These are phyloP conservation scores for Calosoma granatense DNA, from an alignment of 1,140 invertebrate genomes.

Conservation along the genomic window DNA sequence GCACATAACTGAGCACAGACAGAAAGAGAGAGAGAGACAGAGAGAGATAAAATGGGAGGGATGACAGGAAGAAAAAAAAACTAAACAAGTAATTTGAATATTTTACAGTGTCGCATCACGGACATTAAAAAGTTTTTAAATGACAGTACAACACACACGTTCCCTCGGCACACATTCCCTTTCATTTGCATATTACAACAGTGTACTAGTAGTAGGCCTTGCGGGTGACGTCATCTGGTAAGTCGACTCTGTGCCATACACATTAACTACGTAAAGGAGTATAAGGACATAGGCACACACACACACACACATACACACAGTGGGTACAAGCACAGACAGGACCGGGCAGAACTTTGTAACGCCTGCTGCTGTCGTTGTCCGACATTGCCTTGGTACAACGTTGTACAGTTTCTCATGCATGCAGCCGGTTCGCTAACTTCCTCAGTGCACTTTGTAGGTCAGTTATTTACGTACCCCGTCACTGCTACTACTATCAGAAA, in stretches of 20 bases:
- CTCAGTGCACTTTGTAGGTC: too few species aligned
- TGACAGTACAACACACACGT: conserved; percentile 1
- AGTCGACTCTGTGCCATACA: neutral
- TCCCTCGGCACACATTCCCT: conserved; percentile 2
- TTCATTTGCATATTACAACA: conserved; percentile 3
- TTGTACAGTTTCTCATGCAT: too few species aligned
- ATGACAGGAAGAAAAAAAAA: neutral
- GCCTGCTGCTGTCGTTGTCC: too few species aligned
- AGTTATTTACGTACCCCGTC: too few species aligned
- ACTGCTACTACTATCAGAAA: too few species aligned
- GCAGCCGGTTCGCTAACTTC: too few species aligned
- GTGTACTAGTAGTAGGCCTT: neutral
- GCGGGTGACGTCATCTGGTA: neutral
- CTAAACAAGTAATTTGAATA: conserved; percentile 9
- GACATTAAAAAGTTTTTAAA: conserved; percentile 9
- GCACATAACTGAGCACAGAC: too few species aligned
- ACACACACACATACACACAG: conserved; percentile 8
- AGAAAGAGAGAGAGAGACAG: too few species aligned
- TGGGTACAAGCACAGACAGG: too few species aligned
- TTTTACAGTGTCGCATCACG: conserved; percentile 7
- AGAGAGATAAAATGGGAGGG: too few species aligned
- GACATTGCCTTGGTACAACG: too few species aligned
- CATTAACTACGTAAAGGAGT: conserved; percentile 9
- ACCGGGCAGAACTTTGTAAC: too few species aligned
- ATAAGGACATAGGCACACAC: conserved; percentile 10